Percentiles rank a stretch among this genome's conserved stretches.
These are phyloP conservation scores for Brachyopa scutellaris DNA, from an alignment of 2,888 invertebrate species.

Conservation along the genomic window DNA sequence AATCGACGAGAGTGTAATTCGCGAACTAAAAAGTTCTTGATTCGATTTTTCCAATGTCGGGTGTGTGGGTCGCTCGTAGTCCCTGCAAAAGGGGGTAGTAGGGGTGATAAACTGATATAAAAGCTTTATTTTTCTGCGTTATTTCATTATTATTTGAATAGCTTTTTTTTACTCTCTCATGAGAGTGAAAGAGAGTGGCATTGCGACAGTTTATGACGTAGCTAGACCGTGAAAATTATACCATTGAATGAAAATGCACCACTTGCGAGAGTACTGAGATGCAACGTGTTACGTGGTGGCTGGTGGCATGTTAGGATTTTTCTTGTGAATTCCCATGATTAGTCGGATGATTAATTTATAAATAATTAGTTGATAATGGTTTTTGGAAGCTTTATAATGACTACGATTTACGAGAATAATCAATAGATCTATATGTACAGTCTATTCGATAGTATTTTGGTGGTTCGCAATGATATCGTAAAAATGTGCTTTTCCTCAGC, in stretches of 20 bases:
- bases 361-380: neutral
- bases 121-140: constrained; percentile 7
- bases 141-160: too few relatives aligned
- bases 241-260: constrained; percentile 15
- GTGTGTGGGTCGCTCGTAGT: constrained; percentile 8
- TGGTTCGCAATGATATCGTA: neutral
- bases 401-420: neutral
- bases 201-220: neutral
- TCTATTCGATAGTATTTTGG: neutral
- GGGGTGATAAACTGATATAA: neutral
- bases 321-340: neutral
- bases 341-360: constrained; percentile 19
- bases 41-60: constrained; percentile 46
- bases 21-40: constrained; percentile 56
- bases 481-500: constrained; percentile 3
- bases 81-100: neutral
- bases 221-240: too few relatives aligned
- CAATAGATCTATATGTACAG: constrained; percentile 5
- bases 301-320: constrained; percentile 39
- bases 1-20: constrained; percentile 54
- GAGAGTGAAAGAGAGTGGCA: neutral
- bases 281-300: too few relatives aligned
- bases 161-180: constrained; percentile 1
- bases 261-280: too few relatives aligned
- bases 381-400: constrained; percentile 15